Evolutionary conservation across 2,888 invertebrate species (phyloP).

Genomic region (Trypoxylon attenuatum): DNA sequence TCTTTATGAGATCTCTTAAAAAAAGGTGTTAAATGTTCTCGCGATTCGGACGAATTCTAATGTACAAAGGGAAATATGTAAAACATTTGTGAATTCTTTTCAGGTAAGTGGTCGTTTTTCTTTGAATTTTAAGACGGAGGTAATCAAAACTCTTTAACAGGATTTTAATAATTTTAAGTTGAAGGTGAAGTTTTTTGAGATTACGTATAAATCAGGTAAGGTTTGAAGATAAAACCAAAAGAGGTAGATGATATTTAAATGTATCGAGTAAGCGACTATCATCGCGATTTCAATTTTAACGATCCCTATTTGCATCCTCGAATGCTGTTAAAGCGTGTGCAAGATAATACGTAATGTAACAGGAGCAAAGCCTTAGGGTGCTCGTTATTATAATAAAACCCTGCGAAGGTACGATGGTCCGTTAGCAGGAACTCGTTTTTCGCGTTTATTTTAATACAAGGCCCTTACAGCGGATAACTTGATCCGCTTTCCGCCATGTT

Average conservation of each 20-base stretch:
- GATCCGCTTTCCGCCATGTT: constrained; percentile 15
- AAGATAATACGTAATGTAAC: constrained; percentile 30
- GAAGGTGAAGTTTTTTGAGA: no score
- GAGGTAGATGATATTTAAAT: background rate
- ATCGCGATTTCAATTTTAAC: background rate
- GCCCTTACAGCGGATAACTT: constrained; percentile 19
- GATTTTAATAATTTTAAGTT: no score
- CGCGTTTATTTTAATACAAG: constrained; percentile 42
- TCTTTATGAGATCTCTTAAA: no score
- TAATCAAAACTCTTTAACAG: no score
- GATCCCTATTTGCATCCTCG: background rate
- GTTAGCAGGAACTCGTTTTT: constrained; percentile 34
- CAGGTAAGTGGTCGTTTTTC: no score
- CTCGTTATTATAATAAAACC: constrained; percentile 39
- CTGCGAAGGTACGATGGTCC: constrained; percentile 18
- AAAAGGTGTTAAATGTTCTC: no score
- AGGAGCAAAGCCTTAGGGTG: constrained; percentile 33
- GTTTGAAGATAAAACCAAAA: no score
- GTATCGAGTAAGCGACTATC: background rate
- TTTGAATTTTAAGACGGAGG: no score
- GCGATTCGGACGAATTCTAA: no score
- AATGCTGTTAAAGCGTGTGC: background rate
- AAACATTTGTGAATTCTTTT: no score
- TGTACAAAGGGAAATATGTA: no score
- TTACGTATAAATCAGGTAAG: no score